Percentiles rank a stretch among this genome's conserved stretches.
phyloP scores from a whole-genome alignment of 2,113 vertebrate species.

The Phodopus roborovskii region DNA sequence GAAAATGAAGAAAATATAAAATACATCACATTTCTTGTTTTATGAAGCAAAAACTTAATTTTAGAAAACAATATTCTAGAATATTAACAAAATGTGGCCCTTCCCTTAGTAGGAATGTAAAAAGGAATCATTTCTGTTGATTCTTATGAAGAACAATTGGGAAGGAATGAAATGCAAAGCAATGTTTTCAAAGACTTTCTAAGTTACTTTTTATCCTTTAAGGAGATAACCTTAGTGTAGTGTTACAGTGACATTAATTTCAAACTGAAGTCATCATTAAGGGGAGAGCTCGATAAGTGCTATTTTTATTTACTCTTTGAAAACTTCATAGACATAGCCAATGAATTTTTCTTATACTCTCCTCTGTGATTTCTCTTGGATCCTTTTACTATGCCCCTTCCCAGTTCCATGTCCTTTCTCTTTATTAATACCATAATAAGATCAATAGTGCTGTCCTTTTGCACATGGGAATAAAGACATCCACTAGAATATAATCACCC shows the following conservation, averaged over 20 bases:
- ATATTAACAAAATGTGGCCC: not conserved
- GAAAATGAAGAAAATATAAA: not conserved
- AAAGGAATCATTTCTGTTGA: not conserved
- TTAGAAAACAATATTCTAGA: constrained; percentile 1
- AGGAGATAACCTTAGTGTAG: not conserved
- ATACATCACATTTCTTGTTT: not conserved
- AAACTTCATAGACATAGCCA: no score
- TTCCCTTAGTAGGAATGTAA: not conserved
- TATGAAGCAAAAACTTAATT: not conserved
- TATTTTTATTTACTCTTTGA: not conserved
- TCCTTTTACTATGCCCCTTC: no score
- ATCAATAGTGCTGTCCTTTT: not conserved
- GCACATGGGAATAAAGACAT: fast-evolving
- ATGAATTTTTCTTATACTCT: not conserved
- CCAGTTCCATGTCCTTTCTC: not conserved
- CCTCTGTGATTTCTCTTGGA: not conserved
- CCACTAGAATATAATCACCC: not conserved
- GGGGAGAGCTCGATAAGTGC: not conserved
- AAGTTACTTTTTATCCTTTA: not conserved
- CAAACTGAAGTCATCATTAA: not conserved
- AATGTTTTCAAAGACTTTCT: not conserved
- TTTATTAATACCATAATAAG: no score
- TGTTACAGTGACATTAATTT: constrained; percentile 3
- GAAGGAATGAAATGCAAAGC: not conserved
- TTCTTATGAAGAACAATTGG: not conserved